A percentile compares a stretch with the other conserved stretches of the same genome.
Evolutionary conservation across 2,113 vertebrate species (phyloP).

Genomic region (Dolichallabes microphthalmus): DNA sequence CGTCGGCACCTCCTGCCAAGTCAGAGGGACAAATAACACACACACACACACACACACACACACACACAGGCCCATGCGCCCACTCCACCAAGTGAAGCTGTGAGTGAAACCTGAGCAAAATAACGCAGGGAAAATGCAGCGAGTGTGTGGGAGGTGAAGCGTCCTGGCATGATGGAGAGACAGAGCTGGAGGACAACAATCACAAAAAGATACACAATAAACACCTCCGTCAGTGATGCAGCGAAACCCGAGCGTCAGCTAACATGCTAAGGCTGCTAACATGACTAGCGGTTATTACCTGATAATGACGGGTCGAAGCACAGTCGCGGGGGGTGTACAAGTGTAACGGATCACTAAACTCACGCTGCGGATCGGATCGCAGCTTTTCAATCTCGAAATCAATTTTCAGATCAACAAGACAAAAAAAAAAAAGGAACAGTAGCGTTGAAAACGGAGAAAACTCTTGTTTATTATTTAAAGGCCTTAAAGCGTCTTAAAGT

Average conservation of each 20-base stretch:
- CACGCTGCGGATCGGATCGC: no score
- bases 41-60: background rate
- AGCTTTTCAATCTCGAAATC: no score
- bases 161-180: background rate
- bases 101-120: background rate
- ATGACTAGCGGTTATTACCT: background rate
- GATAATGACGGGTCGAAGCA: background rate
- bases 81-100: background rate
- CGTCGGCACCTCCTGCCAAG: background rate
- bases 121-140: background rate
- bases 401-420: no score
- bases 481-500: no score
- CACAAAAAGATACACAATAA: background rate
- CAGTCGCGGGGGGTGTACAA: no score
- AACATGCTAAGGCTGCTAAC: background rate
- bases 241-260: background rate
- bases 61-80: background rate
- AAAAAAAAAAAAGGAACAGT: no score
- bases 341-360: no score
- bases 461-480: no score
- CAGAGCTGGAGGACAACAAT: background rate
- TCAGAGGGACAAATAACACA: constrained; percentile 8
- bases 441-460: no score
- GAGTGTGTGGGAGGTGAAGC: constrained; percentile 11
- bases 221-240: background rate